Conservation (phyloP, 2,797 vertebrate species). For the Acipenser ruthenus region DNA sequence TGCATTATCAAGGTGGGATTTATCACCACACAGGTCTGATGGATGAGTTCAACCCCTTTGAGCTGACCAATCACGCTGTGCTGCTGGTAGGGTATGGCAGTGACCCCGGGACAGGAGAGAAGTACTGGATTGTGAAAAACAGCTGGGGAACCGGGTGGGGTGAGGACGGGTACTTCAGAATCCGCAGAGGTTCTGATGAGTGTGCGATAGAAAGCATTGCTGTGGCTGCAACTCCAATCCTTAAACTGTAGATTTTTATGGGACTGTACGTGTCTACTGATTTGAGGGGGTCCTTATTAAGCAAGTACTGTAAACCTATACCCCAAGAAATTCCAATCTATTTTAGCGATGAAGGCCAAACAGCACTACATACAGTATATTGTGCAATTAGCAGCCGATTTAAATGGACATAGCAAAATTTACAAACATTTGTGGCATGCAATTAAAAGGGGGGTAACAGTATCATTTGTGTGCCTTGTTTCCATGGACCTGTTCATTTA, state of each 20-base stretch:
- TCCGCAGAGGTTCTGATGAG: slow-evolving; percentile 81
- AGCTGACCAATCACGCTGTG: slow-evolving; percentile 90
- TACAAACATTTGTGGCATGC: too few species aligned
- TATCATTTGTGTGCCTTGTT: too few species aligned
- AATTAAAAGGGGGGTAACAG: too few species aligned
- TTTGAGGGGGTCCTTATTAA: too few species aligned
- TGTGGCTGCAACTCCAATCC: slow-evolving; percentile 68
- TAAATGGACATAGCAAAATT: too few species aligned
- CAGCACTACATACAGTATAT: too few species aligned
- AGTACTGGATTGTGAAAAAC: slow-evolving; percentile 92
- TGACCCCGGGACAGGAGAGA: slow-evolving; percentile 61
- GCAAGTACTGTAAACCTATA: too few species aligned
- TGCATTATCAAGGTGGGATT: slow-evolving; percentile 75
- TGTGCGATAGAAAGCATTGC: slow-evolving; percentile 89
- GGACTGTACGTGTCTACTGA: too few species aligned
- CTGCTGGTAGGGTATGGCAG: slow-evolving; percentile 84
- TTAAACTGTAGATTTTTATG: slow-evolving; percentile 52
- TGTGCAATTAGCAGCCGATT: too few species aligned
- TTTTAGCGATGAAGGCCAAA: too few species aligned
- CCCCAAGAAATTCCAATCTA: too few species aligned
- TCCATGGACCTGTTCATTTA: too few species aligned
- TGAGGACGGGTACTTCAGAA: slow-evolving; percentile 83
- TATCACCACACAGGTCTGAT: slow-evolving; percentile 83
- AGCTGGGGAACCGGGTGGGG: slow-evolving; percentile 86
- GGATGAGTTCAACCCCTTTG: slow-evolving; percentile 79